Evolutionary conservation across 2,797 vertebrate genomes (phyloP).

Genomic region (Ataeniobius toweri): DNA sequence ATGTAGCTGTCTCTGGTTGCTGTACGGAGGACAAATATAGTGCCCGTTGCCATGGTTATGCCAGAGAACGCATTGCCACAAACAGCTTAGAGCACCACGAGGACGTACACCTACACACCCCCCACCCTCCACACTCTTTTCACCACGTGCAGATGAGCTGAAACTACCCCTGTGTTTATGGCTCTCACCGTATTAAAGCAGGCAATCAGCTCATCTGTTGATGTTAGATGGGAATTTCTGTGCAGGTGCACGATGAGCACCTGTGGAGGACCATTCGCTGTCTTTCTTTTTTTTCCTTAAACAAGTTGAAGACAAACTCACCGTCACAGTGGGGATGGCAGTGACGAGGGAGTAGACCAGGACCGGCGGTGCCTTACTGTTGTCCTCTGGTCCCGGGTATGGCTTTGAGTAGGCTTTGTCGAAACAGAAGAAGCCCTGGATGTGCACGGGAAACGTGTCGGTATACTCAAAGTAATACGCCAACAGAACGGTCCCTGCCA

Average conservation of each 20-base stretch:
- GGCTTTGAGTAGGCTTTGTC: slow-evolving; percentile 90
- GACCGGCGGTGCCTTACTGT: slow-evolving; percentile 88
- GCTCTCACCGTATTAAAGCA: neutral
- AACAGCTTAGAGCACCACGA: slow-evolving; percentile 67
- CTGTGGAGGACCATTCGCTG: slow-evolving; percentile 42
- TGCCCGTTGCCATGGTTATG: slow-evolving; percentile 76
- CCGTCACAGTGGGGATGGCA: slow-evolving; percentile 88
- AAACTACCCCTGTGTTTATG: slow-evolving; percentile 2
- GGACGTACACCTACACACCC: slow-evolving; percentile 71
- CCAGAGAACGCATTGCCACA: slow-evolving; percentile 66
- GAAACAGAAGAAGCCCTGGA: slow-evolving; percentile 93
- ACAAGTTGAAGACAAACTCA: slow-evolving; percentile 73
- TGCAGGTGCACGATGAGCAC: slow-evolving; percentile 29
- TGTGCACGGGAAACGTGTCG: slow-evolving; percentile 91
- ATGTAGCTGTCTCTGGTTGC: slow-evolving; percentile 52
- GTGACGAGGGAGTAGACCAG: slow-evolving; percentile 91
- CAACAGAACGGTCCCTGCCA: slow-evolving; percentile 88
- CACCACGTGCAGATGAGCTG: slow-evolving; percentile 61
- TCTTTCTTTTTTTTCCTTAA: neutral
- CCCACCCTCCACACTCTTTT: slow-evolving; percentile 35
- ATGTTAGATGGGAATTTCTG: slow-evolving; percentile 5
- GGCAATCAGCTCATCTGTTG: neutral
- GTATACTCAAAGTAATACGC: slow-evolving; percentile 95
- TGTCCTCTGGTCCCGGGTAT: slow-evolving; percentile 88
- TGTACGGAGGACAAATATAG: slow-evolving; percentile 74